Percentiles rank a stretch among this genome's conserved stretches.
Evolutionary conservation across 1,140 invertebrate species (phyloP).

Genomic region (Pseudomyrmex gracilis): DNA sequence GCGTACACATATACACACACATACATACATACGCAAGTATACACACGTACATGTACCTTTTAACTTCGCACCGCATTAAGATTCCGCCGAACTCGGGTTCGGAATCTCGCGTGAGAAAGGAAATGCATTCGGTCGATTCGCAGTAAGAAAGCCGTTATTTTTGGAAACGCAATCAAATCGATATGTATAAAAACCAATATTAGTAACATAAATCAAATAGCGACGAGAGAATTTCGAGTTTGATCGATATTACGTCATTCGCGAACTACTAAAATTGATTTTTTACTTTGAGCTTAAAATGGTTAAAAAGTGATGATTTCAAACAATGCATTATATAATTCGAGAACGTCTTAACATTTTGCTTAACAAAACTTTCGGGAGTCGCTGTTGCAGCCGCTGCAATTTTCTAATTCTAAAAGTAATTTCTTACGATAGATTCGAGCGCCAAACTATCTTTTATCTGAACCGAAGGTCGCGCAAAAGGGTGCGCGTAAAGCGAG

Average conservation of each 20-base stretch:
- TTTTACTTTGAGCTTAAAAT: neutral
- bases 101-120: slow-evolving; percentile 65
- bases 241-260: slow-evolving; percentile 25
- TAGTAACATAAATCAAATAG: slow-evolving; percentile 52
- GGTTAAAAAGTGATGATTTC: neutral
- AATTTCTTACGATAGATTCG: neutral
- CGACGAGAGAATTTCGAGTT: slow-evolving; percentile 45
- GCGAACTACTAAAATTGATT: neutral
- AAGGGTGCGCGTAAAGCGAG: no score
- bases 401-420: no score
- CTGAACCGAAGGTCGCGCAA: neutral
- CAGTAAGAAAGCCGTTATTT: slow-evolving; percentile 67
- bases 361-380: no score
- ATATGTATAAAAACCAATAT: slow-evolving; percentile 64
- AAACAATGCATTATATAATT: neutral
- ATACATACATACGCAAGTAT: neutral
- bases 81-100: slow-evolving; percentile 62
- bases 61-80: slow-evolving; percentile 66
- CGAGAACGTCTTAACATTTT: neutral
- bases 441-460: slow-evolving; percentile 16
- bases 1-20: neutral
- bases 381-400: no score
- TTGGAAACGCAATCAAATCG: slow-evolving; percentile 52
- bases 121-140: slow-evolving; percentile 71
- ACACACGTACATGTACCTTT: slow-evolving; percentile 5